Base-by-base conservation (phyloP, 1,140 invertebrate genomes). In the Pachypeltis micranthus region DNA sequence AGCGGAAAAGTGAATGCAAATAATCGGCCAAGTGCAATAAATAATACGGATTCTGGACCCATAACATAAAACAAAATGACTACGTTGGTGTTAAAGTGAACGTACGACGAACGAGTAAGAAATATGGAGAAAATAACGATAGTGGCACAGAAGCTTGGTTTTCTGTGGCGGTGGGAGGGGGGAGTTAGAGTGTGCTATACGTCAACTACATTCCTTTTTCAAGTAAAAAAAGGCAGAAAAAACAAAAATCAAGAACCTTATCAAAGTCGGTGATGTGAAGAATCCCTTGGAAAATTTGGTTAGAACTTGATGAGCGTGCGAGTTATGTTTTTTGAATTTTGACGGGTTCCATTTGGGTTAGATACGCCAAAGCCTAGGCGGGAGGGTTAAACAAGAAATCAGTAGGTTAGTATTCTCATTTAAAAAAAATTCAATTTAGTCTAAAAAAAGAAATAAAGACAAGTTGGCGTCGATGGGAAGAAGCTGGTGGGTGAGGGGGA, bases 291-390 rank as follows among this genome's bases (percentile, higher is more conserved):
- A 54, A 31, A 31, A 56, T 29, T 62, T 25, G 60, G 62, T 63
- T 63, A 63, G 62, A 26, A 51, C 26, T 62, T 63, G 62, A 63
- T 54, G 55, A 54, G 54, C 62, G 62, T 63, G 62, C 62, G 61
- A 63, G 62, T 57, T 63, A 44, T 58, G 47, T 51, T 14, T 51
- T 51, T 10, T 14, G 47, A 51, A 21, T 51, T 51, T 51, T 51
- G 47, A 51, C 47, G 56, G 25, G 24, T 4, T 63, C 62, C 62
- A 57, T 51, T 51, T 51, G 51, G 54, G 62, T 56, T 63, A 57
- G 55, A 21, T 56, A 63, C 62, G 62, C 62, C 62, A 63, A 63
- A 54, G 47, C 62, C 55, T 56, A 63, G 19, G 62, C 19, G 47
- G 31, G 55, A 23, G 47, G 61, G 61, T 51, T 56, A 63, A 57